Percentiles rank a stretch among this genome's conserved stretches.
These are phyloP conservation scores for Micronycteris hirsuta DNA, from an alignment of 2,113 vertebrate genomes.

Conservation along the genomic window DNA sequence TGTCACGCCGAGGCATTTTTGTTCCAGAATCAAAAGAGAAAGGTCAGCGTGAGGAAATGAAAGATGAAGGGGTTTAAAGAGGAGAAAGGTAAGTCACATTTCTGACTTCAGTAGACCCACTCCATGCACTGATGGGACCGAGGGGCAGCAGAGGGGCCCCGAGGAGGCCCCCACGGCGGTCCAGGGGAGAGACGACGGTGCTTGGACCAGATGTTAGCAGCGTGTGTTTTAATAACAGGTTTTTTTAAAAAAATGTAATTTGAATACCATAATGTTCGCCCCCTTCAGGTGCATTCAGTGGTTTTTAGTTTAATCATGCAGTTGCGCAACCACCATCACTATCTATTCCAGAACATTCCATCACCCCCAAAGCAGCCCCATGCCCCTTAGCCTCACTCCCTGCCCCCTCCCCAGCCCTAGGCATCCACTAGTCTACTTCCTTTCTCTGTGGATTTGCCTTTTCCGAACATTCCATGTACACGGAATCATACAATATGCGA, in stretches of 20 bases:
- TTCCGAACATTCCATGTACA: not conserved
- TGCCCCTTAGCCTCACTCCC: no score
- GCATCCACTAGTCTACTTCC: no score
- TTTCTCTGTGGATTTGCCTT: no score
- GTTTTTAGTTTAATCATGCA: not conserved
- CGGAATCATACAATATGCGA: fast-evolving
- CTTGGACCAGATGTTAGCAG: not conserved
- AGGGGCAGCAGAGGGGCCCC: not conserved
- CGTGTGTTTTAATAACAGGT: not conserved
- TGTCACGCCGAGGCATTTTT: not conserved
- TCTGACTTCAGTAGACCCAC: not conserved
- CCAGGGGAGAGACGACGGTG: not conserved
- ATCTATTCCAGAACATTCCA: not conserved
- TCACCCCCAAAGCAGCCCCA: no score
- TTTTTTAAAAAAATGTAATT: not conserved
- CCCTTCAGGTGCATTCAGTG: not conserved
- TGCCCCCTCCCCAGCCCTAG: no score
- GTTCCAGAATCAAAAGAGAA: not conserved
- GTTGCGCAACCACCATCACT: not conserved
- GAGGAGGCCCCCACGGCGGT: no score
- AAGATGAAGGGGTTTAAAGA: no score
- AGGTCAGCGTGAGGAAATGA: fast-evolving
- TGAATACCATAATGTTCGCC: fast-evolving
- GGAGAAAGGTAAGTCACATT: not conserved
- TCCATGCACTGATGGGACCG: fast-evolving